Conservation (phyloP, 2,888 invertebrate species). For the Drosophila acutilabella region DNA sequence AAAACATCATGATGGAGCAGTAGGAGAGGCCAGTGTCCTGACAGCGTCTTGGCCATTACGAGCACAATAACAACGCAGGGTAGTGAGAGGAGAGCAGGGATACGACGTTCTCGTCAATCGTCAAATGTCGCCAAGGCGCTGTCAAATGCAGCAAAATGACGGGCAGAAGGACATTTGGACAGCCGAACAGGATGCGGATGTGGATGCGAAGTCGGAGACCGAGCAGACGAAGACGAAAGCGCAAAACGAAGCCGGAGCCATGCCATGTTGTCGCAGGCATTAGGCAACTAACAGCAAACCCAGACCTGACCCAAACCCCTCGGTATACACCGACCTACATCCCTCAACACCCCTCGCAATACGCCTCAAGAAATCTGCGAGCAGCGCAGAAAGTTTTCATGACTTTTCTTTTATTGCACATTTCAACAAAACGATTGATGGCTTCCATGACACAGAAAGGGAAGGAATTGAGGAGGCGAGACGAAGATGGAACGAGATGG, state of each 20-base stretch:
- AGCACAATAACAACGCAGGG: conserved; percentile 57
- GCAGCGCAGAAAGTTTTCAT: conserved; percentile 82
- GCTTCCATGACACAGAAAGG: conserved; percentile 80
- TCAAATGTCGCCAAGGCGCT: conserved; percentile 80
- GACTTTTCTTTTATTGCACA: conserved; percentile 83
- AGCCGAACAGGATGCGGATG: conserved; percentile 51
- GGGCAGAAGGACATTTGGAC: conserved; percentile 48
- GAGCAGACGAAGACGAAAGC: neutral
- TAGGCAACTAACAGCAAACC: conserved; percentile 69
- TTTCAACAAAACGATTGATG: conserved; percentile 84
- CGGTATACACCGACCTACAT: neutral
- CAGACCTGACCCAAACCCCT: conserved; percentile 21
- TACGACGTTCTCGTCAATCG: conserved; percentile 82
- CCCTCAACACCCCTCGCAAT: neutral
- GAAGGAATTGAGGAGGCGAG: neutral
- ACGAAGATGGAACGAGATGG: conserved; percentile 24
- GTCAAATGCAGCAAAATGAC: conserved; percentile 76
- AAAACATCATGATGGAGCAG: conserved; percentile 53
- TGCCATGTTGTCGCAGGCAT: conserved; percentile 78
- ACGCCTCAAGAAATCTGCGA: conserved; percentile 69
- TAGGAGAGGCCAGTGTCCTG: conserved; percentile 14
- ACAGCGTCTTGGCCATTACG: conserved; percentile 66
- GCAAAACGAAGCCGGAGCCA: conserved; percentile 28
- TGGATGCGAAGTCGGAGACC: conserved; percentile 45
- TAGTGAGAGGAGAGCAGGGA: neutral